Percentiles rank a stretch among this genome's conserved stretches.
Evolutionary conservation across 2,888 invertebrate genomes (phyloP).

Genomic region (Adineta ricciae): DNA sequence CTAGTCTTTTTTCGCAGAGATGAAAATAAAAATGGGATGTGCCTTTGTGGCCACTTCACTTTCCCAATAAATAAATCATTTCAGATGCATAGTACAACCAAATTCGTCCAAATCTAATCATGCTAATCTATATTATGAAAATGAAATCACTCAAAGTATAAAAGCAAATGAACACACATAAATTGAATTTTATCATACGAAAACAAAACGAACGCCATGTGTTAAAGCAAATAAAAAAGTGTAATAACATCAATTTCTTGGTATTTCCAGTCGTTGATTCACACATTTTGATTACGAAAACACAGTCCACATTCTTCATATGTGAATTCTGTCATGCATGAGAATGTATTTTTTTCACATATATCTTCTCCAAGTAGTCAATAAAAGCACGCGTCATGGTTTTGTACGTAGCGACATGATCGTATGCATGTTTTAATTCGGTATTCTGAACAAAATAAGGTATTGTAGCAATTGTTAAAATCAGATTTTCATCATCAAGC

Average conservation of each 20-base stretch:
- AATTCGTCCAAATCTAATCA: too few species aligned
- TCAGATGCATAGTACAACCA: too few species aligned
- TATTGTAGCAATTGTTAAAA: neutral
- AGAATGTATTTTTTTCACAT: neutral
- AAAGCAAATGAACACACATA: too few species aligned
- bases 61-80: too few species aligned
- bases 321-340: neutral
- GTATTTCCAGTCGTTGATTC: too few species aligned
- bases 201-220: too few species aligned
- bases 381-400: neutral
- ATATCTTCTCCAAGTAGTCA: neutral
- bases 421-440: neutral
- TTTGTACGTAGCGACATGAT: neutral
- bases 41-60: neutral
- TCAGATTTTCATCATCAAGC: neutral
- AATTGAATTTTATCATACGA: too few species aligned
- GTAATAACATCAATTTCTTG: too few species aligned
- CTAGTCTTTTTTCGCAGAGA: neutral
- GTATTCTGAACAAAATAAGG: neutral
- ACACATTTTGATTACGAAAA: neutral
- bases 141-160: too few species aligned
- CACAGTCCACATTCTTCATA: neutral
- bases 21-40: neutral
- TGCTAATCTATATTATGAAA: too few species aligned
- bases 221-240: too few species aligned